Base-by-base conservation (phyloP, 2,797 vertebrate genomes). In the Anguilla obscura region DNA sequence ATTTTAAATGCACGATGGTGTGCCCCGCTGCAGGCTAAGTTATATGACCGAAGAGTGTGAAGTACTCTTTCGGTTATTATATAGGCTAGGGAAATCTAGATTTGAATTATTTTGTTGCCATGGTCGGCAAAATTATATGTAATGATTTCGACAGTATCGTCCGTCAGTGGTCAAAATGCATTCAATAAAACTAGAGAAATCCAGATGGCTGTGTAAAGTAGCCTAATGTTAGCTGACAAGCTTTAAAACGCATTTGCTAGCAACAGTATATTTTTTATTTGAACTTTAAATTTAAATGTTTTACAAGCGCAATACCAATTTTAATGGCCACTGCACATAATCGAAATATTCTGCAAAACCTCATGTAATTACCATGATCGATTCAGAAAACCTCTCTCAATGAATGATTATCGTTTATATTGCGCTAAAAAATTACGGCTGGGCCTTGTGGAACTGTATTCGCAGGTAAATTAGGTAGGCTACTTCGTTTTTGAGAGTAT, bases 1-100 rank as follows among this genome's bases (percentile, higher is more conserved):
- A 69, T 88, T 21, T 76, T 10, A 2, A 52, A 18, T 30, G 83
- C 84, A 50, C 0, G 58, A 90, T 96, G 93, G 96, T 95, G 27
- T 89, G 92, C 27, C 93, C 96, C 94, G 91, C 94, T 95, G 95
- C 95, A 93, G 95, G 93, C 92, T 93, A 63, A 24, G 66, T 56
- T 85, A 16, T 76, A 40, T 76, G 30, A 76, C 74, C 16, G 74
- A n/a, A 16, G 79, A 50, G 79, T 82, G 79, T 82, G 79, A 50
- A 50, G 7, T 82, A 48, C 0, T 10, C 79, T 21, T 48, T 21
- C 18, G 50, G 21, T 82, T 27, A 80, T 50, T 50, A 45, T 82
- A 48, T 45, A 45, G 40, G 24, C 45, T 7, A 45, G 27, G 40
- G 40, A 3, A 82, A 6, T 36, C 12, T 76, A 14, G 74, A 16